Evolutionary conservation across 2,113 vertebrate genomes (phyloP).

Genomic region (Eolophus roseicapilla): DNA sequence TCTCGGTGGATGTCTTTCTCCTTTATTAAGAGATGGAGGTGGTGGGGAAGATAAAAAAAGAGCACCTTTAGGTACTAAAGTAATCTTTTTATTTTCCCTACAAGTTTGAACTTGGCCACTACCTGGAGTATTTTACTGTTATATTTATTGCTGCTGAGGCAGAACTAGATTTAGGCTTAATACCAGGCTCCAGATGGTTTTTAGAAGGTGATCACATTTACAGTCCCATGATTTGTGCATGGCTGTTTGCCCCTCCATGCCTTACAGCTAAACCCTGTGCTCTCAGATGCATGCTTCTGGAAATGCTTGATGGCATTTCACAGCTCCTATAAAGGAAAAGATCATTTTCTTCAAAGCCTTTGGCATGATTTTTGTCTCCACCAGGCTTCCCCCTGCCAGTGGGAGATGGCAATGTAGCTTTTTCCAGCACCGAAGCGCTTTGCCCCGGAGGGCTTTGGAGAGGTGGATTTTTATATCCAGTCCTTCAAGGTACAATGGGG

Average conservation of each 20-base stretch:
- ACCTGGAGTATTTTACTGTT: neutral
- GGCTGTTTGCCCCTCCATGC: neutral
- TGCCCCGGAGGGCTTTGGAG: accelerated
- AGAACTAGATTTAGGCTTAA: neutral
- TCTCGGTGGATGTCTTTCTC: neutral
- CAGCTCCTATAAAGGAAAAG: neutral
- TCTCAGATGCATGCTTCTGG: neutral
- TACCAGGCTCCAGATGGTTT: neutral
- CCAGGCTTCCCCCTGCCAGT: neutral
- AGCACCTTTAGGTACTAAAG: neutral
- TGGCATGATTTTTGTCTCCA: neutral
- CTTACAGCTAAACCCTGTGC: neutral
- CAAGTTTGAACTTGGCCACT: neutral
- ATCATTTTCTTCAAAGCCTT: neutral
- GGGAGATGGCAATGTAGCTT: neutral
- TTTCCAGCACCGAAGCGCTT: neutral
- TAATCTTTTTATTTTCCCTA: neutral
- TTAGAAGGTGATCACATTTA: neutral
- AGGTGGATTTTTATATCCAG: neutral
- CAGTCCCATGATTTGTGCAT: neutral
- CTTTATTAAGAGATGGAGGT: neutral
- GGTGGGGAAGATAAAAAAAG: neutral
- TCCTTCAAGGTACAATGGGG: neutral
- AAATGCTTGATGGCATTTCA: neutral
- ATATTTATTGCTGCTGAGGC: neutral